Evolutionary conservation across 2,888 invertebrate genomes (phyloP).

Genomic region (Mamestra brassicae): DNA sequence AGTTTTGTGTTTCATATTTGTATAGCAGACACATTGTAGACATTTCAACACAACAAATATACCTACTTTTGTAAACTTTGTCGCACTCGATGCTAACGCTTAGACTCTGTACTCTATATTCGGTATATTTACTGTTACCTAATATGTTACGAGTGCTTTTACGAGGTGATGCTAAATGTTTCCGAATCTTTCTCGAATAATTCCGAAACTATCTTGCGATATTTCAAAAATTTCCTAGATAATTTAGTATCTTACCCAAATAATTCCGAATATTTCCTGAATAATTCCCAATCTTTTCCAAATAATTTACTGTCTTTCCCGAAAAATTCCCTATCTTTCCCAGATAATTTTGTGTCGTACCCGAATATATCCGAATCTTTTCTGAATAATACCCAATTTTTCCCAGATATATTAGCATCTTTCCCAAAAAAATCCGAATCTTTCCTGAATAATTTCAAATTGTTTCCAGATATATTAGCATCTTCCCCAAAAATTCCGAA

Average conservation of each 20-base stretch:
- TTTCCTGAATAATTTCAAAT: background rate
- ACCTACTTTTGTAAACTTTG: constrained; percentile 60
- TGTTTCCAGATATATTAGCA: too few relatives aligned
- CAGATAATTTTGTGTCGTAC: background rate
- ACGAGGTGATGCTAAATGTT: constrained; percentile 49
- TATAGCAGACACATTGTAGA: constrained; percentile 61
- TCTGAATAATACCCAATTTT: too few relatives aligned
- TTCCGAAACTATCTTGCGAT: background rate
- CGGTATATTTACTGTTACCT: constrained; percentile 44
- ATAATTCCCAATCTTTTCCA: background rate
- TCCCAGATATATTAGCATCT: background rate
- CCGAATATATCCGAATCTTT: background rate
- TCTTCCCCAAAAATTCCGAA: background rate
- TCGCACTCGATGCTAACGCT: constrained; percentile 55
- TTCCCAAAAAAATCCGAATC: background rate
- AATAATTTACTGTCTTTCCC: background rate
- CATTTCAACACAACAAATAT: constrained; percentile 61
- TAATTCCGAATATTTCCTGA: background rate
- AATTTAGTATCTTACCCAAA: background rate
- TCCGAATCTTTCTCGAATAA: background rate
- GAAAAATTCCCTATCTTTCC: background rate
- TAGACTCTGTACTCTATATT: constrained; percentile 56
- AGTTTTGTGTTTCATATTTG: constrained; percentile 62
- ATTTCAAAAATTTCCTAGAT: background rate
- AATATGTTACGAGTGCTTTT: constrained; percentile 41